Percentiles rank a stretch among this genome's conserved stretches.
phyloP scores from a whole-genome alignment of 2,888 invertebrate species.

The Chirona hameri region DNA sequence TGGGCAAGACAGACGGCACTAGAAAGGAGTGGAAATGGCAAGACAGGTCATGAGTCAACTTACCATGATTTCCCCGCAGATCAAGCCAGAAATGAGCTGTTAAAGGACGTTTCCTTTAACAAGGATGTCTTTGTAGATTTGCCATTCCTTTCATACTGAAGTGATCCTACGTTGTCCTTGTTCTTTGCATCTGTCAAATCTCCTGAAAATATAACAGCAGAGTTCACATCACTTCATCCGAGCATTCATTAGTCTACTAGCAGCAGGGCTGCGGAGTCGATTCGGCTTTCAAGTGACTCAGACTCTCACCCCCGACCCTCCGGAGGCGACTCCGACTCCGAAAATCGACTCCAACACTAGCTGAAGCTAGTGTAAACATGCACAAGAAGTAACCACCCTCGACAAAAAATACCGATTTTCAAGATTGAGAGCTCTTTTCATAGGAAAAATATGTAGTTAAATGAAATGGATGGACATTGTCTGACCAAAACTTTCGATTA shows the following conservation, averaged over 20 bases:
- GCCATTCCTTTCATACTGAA: conserved; percentile 78
- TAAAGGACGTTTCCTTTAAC: conserved; percentile 61
- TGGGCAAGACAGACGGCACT: too few species aligned
- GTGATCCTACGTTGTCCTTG: conserved; percentile 71
- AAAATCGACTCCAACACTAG: neutral
- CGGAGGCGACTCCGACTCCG: too few species aligned
- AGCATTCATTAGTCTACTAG: too few species aligned
- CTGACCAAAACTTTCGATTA: too few species aligned
- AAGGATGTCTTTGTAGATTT: conserved; percentile 67
- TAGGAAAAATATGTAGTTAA: too few species aligned
- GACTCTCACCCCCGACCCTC: too few species aligned
- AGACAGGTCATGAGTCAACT: conserved; percentile 39
- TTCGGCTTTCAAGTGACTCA: too few species aligned
- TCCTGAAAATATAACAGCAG: conserved; percentile 48
- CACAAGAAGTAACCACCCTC: neutral
- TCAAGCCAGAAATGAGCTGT: conserved; percentile 79
- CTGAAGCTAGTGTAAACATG: neutral
- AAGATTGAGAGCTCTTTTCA: too few species aligned
- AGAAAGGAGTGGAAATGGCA: too few species aligned
- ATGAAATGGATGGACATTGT: too few species aligned
- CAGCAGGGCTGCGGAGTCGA: too few species aligned
- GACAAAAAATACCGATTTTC: too few species aligned
- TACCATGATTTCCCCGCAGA: conserved; percentile 88
- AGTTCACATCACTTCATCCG: neutral
- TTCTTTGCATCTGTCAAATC: conserved; percentile 86